A percentile compares a stretch with the other conserved stretches of the same genome.
Conservation (phyloP, 2,888 invertebrate genomes). For the Tetranychus piercei region DNA sequence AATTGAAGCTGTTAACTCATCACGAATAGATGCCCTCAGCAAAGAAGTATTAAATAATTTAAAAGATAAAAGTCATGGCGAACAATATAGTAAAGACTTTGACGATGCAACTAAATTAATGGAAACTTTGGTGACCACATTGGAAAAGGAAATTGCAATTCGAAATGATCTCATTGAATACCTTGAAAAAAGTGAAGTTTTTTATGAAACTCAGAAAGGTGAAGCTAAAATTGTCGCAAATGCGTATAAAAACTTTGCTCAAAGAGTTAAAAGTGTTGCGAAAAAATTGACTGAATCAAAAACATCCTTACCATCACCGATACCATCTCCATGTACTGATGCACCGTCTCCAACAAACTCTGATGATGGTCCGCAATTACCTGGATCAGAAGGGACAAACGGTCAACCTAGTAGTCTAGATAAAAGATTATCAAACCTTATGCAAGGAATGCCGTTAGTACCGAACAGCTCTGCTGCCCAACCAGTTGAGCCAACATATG, state of each 20-base stretch:
- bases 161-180: slow-evolving; percentile 55
- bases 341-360: slow-evolving; percentile 57
- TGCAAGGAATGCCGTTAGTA: slow-evolving; percentile 26
- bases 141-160: slow-evolving; percentile 63
- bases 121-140: slow-evolving; percentile 55
- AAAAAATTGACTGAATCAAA: slow-evolving; percentile 56
- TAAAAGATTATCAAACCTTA: slow-evolving; percentile 27
- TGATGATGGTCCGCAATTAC: slow-evolving; percentile 34
- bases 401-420: slow-evolving; percentile 26
- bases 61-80: slow-evolving; percentile 59
- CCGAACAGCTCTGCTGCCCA: not conserved
- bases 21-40: slow-evolving; percentile 58
- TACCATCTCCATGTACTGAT: slow-evolving; percentile 45
- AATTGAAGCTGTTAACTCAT: slow-evolving; percentile 45
- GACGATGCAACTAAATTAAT: slow-evolving; percentile 60
- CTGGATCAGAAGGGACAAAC: slow-evolving; percentile 8
- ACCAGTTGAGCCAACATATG: not conserved
- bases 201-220: slow-evolving; percentile 69
- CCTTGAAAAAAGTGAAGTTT: slow-evolving; percentile 60
- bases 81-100: slow-evolving; percentile 68
- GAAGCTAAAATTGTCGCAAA: slow-evolving; percentile 90
- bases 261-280: slow-evolving; percentile 63
- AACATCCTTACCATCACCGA: slow-evolving; percentile 48
- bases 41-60: slow-evolving; percentile 37
- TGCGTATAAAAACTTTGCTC: slow-evolving; percentile 84